Conservation (phyloP, 2,113 vertebrate species). For the Dinomys branickii region DNA sequence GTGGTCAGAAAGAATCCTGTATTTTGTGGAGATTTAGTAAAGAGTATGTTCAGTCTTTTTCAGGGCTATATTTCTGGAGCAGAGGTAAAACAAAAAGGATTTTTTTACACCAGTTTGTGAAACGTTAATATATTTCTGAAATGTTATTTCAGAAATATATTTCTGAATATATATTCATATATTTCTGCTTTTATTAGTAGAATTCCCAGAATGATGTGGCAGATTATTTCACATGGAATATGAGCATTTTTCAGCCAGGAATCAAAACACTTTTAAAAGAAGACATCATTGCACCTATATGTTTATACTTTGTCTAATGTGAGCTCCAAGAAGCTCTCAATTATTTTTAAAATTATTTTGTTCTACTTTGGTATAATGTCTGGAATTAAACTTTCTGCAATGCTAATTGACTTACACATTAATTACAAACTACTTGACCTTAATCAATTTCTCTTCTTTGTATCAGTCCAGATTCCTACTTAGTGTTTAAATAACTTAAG, state of each 20-base stretch:
- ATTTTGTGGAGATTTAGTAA: slow-evolving; percentile 54
- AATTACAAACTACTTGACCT: slow-evolving; percentile 72
- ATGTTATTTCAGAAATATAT: too few species aligned
- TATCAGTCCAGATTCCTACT: slow-evolving; percentile 67
- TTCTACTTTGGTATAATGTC: slow-evolving; percentile 41
- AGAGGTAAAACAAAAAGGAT: too few species aligned
- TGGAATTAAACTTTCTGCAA: slow-evolving; percentile 50
- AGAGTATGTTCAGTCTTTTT: slow-evolving; percentile 18
- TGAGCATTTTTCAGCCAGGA: background rate
- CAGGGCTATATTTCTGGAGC: background rate
- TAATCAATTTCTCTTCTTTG: slow-evolving; percentile 69
- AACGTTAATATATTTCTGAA: too few species aligned
- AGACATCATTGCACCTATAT: background rate
- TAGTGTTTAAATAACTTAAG: slow-evolving; percentile 71
- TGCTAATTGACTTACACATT: slow-evolving; percentile 46
- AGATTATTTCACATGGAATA: background rate
- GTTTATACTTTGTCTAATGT: background rate
- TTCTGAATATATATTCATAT: background rate
- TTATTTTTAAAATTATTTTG: slow-evolving; percentile 57
- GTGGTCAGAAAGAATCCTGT: slow-evolving; percentile 47
- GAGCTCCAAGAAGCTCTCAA: background rate
- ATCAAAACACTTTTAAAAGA: slow-evolving; percentile 34
- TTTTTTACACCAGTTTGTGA: too few species aligned
- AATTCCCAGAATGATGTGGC: background rate
- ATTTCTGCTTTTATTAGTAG: background rate